phyloP scores from a whole-genome alignment of 2,888 invertebrate genomes.

The Aricia artaxerxes region DNA sequence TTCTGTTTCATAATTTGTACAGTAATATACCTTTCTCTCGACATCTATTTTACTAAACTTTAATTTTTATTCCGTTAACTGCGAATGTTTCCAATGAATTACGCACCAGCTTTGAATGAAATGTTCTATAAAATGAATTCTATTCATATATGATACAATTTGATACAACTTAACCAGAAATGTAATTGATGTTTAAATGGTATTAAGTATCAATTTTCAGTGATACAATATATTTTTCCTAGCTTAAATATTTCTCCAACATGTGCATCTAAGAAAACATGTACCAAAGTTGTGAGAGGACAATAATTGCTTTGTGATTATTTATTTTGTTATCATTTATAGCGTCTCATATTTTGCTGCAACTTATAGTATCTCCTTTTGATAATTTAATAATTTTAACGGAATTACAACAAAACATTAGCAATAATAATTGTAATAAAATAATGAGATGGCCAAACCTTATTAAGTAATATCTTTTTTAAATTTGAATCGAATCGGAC shows the following conservation, averaged over 20 bases:
- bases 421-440: background rate
- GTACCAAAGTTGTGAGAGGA: slow-evolving; percentile 68
- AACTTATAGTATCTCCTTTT: background rate
- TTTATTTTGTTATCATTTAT: slow-evolving; percentile 17
- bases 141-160: too few relatives aligned
- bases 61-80: background rate
- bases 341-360: background rate
- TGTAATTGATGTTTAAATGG: background rate
- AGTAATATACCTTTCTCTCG: background rate
- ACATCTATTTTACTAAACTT: background rate
- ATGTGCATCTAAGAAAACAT: slow-evolving; percentile 38
- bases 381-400: background rate
- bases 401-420: background rate
- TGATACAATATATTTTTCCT: background rate
- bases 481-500: background rate
- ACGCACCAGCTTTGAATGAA: too few relatives aligned
- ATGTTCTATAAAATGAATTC: too few relatives aligned
- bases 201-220: background rate
- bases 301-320: slow-evolving; percentile 55
- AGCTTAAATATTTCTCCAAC: background rate
- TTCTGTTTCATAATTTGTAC: slow-evolving; percentile 8
- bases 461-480: background rate
- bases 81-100: background rate
- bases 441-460: background rate
- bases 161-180: background rate